Evolutionary conservation across 2,113 vertebrate genomes (phyloP).

Genomic region (Piprites chloris): DNA sequence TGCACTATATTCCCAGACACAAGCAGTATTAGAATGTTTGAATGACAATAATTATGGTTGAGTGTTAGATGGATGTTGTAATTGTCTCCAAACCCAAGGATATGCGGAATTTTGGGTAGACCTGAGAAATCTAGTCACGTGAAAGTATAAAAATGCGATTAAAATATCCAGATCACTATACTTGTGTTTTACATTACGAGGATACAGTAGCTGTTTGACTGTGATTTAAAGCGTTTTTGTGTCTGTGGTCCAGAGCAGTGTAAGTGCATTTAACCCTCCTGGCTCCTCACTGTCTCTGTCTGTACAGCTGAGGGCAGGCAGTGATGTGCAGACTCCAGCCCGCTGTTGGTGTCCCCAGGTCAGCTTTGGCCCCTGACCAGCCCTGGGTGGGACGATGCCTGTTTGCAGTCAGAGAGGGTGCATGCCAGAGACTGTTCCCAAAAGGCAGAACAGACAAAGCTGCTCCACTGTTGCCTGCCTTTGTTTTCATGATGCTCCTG

Average conservation of each 20-base stretch:
- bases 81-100: not conserved
- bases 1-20: not conserved
- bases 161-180: not conserved
- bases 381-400: not conserved
- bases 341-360: not conserved
- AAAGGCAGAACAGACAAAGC: not conserved
- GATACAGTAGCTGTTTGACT: not conserved
- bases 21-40: not conserved
- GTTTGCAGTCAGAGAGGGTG: rapidly evolving
- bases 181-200: not conserved
- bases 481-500: not conserved
- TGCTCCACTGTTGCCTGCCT: not conserved
- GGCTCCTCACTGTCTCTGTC: not conserved
- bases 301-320: not conserved
- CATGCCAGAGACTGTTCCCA: not conserved
- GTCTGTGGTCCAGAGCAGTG: not conserved
- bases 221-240: not conserved
- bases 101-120: not conserved
- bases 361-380: not conserved
- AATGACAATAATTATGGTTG: constrained; percentile 27
- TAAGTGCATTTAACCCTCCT: not conserved
- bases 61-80: not conserved
- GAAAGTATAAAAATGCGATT: not conserved
- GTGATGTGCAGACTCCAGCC: not conserved
- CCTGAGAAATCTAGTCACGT: not conserved